Evolutionary conservation across 92 coral and sea anemone genomes (phyloP).

Genomic region (Paramuricea clavata): DNA sequence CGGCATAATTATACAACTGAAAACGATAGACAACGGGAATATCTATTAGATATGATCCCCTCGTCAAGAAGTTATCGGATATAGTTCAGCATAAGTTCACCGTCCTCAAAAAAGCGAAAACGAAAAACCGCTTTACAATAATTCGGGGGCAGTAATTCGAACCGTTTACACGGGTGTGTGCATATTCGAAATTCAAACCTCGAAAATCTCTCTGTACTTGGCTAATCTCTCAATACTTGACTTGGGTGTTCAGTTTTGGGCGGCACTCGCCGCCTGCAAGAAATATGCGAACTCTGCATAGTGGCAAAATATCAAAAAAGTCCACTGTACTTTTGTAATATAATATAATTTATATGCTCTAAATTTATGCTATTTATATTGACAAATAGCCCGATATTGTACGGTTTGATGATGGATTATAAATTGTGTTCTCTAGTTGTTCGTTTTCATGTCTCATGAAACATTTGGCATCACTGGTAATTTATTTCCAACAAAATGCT

Average conservation of each 20-base stretch:
- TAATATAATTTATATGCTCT: constrained; percentile 52
- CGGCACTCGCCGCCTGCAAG: not conserved
- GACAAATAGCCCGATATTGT: constrained; percentile 9
- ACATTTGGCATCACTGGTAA: too few relatives aligned
- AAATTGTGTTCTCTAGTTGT: not conserved
- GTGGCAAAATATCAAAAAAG: not conserved
- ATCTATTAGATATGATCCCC: constrained; percentile 96
- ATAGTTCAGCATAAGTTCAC: too few relatives aligned
- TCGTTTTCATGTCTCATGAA: too few relatives aligned
- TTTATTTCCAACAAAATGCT: too few relatives aligned
- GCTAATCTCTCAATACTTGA: not conserved
- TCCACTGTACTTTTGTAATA: constrained; percentile 33
- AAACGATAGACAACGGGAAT: constrained; percentile 91
- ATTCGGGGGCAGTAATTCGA: too few relatives aligned
- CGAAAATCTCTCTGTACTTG: too few relatives aligned
- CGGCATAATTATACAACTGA: constrained; percentile 86
- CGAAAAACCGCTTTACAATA: too few relatives aligned
- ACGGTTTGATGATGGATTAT: constrained; percentile 23
- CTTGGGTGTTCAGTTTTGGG: not conserved
- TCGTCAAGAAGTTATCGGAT: constrained; percentile 35
- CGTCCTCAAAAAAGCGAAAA: too few relatives aligned
- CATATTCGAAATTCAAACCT: not conserved
- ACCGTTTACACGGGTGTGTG: not conserved
- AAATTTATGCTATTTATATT: constrained; percentile 49
- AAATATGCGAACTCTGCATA: not conserved